Base-by-base conservation (phyloP, 2,113 vertebrate genomes). In the Laterallus jamaicensis region DNA sequence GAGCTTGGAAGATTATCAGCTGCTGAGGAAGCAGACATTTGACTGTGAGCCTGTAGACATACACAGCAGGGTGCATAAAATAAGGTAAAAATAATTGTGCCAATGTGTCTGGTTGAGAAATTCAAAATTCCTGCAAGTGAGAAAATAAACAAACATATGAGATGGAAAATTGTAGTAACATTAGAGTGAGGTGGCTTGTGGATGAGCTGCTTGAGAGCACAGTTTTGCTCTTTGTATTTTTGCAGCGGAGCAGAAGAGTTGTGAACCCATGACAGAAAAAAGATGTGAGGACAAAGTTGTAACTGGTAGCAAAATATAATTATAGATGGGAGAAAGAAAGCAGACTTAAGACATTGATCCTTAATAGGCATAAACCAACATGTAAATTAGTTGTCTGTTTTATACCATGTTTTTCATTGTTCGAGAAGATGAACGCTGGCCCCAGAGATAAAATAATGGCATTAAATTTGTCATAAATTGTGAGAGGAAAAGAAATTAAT, bases 31-130 rank as follows among this genome's bases (percentile, higher is more conserved):
- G 93, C 95, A 97, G 97, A 97, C 67, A 0, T 84, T 97, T 95
- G 95, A 97, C 97, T 96, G 90, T 82, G 85, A 97, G 92, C 93
- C 91, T 88, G 91, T 96, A 95, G 81, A 87, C 88, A 95, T 63
- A 52, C 94, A 73, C 96, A 96, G 96, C 91, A 91, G 91, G 95
- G 74, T 85, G 77, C 90, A 88, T 77, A 82, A 85, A 96, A 95
- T 91, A 95, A 92, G 93, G 94, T 90, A 95, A 95, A 94, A 87
- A 67, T 96, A 96, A 97, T 97, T 96, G 96, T 95, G 92, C 66
- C 76, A 58, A 26, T 85, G 81, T 26, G 82, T 96, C 93, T 97
- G 82, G 39, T 90, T 94, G 31, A 69, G 95, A 96, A 97, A 95
- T 94, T 77, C 52, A 95, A 82, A 97, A 92, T 95, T 95, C 77